Percentiles rank a stretch among this genome's conserved stretches.
Conservation (phyloP, 1,140 invertebrate genomes). For the Bombus cullumanus region DNA sequence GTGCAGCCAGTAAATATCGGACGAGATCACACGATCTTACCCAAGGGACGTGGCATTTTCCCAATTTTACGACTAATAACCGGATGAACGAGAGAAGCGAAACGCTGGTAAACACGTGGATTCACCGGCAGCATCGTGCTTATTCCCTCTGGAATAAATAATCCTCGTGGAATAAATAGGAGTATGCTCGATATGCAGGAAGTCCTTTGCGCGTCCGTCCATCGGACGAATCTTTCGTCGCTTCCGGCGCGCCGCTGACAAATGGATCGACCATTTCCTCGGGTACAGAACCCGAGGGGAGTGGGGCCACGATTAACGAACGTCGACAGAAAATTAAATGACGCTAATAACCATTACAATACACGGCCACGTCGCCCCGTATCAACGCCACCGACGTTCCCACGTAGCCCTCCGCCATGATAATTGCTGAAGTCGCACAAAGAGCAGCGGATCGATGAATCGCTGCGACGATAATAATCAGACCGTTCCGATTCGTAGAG, state of each 20-base stretch:
- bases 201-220: constrained; percentile 67
- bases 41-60: not conserved
- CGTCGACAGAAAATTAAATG: constrained; percentile 69
- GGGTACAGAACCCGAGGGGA: constrained; percentile 26
- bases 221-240: constrained; percentile 61
- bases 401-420: constrained; percentile 35
- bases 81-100: not conserved
- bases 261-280: constrained; percentile 69
- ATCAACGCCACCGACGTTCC: constrained; percentile 43
- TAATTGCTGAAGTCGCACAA: constrained; percentile 47
- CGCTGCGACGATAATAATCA: constrained; percentile 20
- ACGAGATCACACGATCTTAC: not conserved
- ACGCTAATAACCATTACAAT: constrained; percentile 69
- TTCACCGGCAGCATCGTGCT: not conserved
- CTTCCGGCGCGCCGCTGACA: constrained; percentile 65
- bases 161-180: constrained; percentile 20
- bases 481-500: not conserved
- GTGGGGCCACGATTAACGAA: constrained; percentile 59
- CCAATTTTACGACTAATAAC: constrained; percentile 5
- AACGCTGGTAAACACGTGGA: not conserved
- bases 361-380: constrained; percentile 26
- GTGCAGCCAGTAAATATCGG: not conserved
- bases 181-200: constrained; percentile 53
- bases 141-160: constrained; percentile 16
- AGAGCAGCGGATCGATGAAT: constrained; percentile 38